Conservation (phyloP, 2,113 vertebrate genomes). For the Gymnobelideus leadbeateri region DNA sequence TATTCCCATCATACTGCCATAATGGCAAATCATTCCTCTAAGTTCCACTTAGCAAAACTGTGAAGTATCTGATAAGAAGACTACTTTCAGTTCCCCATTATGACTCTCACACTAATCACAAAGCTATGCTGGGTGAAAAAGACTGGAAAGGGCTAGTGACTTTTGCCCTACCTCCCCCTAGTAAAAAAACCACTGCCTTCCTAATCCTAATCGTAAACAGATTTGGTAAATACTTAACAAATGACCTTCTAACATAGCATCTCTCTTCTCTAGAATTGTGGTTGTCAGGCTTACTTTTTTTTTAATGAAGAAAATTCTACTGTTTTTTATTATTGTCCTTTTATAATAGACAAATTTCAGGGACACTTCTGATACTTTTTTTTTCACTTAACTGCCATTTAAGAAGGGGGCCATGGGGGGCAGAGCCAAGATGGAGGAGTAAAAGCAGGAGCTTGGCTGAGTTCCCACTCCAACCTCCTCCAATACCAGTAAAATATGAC, state of each 20-base stretch:
- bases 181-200: background rate
- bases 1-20: background rate
- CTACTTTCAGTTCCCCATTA: background rate
- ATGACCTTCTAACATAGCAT: background rate
- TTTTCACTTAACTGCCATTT: too few relatives aligned
- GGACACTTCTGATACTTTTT: background rate
- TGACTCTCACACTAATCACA: background rate
- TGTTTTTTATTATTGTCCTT: background rate
- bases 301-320: background rate
- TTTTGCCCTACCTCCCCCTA: background rate
- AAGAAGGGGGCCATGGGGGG: too few relatives aligned
- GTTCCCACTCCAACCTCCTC: too few relatives aligned
- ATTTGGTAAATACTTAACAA: too few relatives aligned
- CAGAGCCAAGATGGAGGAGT: too few relatives aligned
- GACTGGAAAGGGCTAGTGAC: background rate
- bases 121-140: background rate
- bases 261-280: background rate
- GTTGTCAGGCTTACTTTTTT: background rate
- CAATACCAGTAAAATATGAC: too few relatives aligned
- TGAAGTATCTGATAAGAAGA: background rate
- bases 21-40: background rate
- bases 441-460: too few relatives aligned
- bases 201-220: too few relatives aligned
- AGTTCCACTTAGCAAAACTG: background rate
- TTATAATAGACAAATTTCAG: background rate